Base-by-base conservation (phyloP, 2,888 invertebrate genomes). In the Apodemia hepburni region DNA sequence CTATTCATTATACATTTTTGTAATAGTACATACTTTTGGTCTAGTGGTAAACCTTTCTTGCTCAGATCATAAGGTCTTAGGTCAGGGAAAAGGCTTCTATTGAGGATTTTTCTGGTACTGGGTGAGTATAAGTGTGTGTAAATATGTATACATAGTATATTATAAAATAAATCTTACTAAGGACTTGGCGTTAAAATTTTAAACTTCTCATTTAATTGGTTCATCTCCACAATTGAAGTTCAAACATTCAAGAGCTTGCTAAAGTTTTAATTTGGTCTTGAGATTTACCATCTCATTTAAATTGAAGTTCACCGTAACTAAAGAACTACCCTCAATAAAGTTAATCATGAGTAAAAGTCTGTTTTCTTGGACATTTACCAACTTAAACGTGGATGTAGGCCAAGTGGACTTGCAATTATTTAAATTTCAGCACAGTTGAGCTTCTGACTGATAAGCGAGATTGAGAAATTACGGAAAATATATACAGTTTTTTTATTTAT, bases 391-490 rank as follows among this genome's bases (percentile, higher is more conserved):
- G 51, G 22, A 63, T 42, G 29, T 42, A 54, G n/a, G 65, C 67
- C 65, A 67, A 64, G 61, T 58, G 63, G 61, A 58, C 61, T 62
- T 61, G 61, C 64, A 64, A 67, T 67, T 67, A 67, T 64, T 62
- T 65, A 60, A 65, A 67, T 51, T 51, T 51, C 12, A 11, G 15
- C 12, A 51, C 22, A 22, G 8, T 15, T 5, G 51, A 27, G 22
- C 49, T 65, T 51, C 22, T 51, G 51, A 9, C 51, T 22, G 51
- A 51, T 51, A 22, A 51, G 18, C 49, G 9, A 9, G 7, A 18
- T 18, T 18, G 49, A 9, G 49, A 51, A 51, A 51, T 47, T 17
- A 17, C 33, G 33, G 7, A n/a, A n/a, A n/a, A n/a, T n/a, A n/a
- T n/a, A n/a, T n/a, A n/a, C n/a, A n/a, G n/a, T n/a, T n/a, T n/a